Conservation (phyloP, 2,113 vertebrate genomes). For the Rallus limicola region DNA sequence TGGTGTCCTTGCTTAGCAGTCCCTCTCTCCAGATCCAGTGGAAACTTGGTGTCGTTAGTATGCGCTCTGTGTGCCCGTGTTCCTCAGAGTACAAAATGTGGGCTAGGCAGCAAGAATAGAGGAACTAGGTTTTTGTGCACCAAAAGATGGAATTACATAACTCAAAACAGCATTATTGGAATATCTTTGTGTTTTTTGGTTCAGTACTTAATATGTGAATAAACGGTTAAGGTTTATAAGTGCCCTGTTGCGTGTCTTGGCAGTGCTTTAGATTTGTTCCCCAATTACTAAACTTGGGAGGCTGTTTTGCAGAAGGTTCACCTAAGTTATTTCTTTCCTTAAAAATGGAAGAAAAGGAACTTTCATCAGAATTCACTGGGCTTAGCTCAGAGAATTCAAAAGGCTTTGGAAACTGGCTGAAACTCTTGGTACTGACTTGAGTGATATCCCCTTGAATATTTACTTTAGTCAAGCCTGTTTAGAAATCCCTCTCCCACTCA, state of each 20-base stretch:
- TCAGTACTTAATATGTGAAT: slow-evolving; percentile 57
- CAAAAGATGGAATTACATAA: slow-evolving; percentile 45
- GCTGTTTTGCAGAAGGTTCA: slow-evolving; percentile 43
- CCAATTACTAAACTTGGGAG: slow-evolving; percentile 25
- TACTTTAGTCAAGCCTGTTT: slow-evolving; percentile 21
- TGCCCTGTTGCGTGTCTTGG: slow-evolving; percentile 20
- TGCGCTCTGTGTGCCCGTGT: not conserved
- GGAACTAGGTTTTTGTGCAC: slow-evolving; percentile 20
- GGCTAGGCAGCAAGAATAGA: slow-evolving; percentile 41
- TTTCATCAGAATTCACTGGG: slow-evolving; percentile 52
- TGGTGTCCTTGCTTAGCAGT: not conserved
- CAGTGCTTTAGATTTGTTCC: slow-evolving; percentile 42
- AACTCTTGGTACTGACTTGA: not conserved
- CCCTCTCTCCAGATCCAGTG: not conserved
- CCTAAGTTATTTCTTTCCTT: slow-evolving; percentile 26
- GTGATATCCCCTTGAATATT: slow-evolving; percentile 30
- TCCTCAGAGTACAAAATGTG: slow-evolving; percentile 25
- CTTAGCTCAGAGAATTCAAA: slow-evolving; percentile 51
- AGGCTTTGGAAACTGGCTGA: slow-evolving; percentile 30
- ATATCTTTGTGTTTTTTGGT: slow-evolving; percentile 53
- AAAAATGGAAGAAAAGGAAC: slow-evolving; percentile 57
- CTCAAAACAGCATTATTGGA: slow-evolving; percentile 49
- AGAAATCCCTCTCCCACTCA: not conserved
- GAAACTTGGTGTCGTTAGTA: slow-evolving; percentile 21
- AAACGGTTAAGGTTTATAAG: slow-evolving; percentile 20